Base-by-base conservation (phyloP, 1,140 invertebrate species). In the Ceratitis capitata region DNA sequence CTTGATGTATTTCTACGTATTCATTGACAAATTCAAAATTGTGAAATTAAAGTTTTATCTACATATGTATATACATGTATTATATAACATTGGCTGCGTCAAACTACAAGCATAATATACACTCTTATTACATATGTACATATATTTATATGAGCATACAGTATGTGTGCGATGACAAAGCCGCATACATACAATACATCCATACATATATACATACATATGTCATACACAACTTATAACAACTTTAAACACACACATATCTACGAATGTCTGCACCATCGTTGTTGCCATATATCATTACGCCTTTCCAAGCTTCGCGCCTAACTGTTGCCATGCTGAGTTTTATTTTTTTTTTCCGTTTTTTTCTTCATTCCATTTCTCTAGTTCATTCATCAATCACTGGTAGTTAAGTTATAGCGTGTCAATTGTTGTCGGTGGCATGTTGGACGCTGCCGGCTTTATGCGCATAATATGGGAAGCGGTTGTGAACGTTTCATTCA, bases 1-100 rank as follows among this genome's bases (percentile, higher is more conserved):
- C 16, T 39, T n/a, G 32, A 74, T 74, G 19, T 42, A 42, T 39
- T 39, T n/a, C 19, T 42, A 69, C 39, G 5, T 39, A 9, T 78
- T 78, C 42, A 45, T 78, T 42, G 16, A 78, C 35, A 78, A 45
- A 78, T 78, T 78, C 39, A 78, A 45, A 19, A 7, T 78, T 78
- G 69, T 23, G 69, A 78, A 42, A 74, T 42, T 74, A n/a, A 45
- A 78, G n/a, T 45, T 42, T 42, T 78, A 78, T 47, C n/a, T 45
- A n/a, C 39, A n/a, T n/a, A n/a, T n/a, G n/a, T n/a, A n/a, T n/a
- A n/a, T n/a, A n/a, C n/a, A n/a, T n/a, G n/a, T n/a, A n/a, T n/a
- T n/a, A n/a, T n/a, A 78, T 78, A n/a, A 16, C 39, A 69, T 45
- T 78, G 35, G 10, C 16, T 12, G 69, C 69, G n/a, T 14, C 58